phyloP scores from a whole-genome alignment of 2,888 invertebrate genomes.

The Gasteruption jaculator region DNA sequence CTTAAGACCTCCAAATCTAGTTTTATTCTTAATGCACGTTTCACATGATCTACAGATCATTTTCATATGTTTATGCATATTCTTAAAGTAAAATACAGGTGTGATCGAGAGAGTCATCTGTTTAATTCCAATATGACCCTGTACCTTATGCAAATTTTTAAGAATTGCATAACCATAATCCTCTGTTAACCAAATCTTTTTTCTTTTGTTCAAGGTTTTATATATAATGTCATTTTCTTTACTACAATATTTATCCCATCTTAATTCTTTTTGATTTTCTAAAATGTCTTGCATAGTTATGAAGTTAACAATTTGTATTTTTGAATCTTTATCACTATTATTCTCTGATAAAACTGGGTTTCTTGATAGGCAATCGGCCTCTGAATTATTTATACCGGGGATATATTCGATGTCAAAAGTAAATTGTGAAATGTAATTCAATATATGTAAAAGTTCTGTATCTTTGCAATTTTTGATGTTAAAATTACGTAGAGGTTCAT shows the following conservation, averaged over 20 bases:
- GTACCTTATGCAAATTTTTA: conserved; percentile 17
- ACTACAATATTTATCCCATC: conserved; percentile 17
- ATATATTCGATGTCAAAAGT: conserved; percentile 24
- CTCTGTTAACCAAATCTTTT: conserved; percentile 23
- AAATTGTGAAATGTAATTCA: conserved; percentile 26
- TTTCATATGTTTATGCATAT: conserved; percentile 22
- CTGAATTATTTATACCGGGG: conserved; percentile 19
- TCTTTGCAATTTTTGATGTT: conserved; percentile 26
- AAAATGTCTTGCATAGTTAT: conserved; percentile 15
- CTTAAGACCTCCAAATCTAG: conserved; percentile 24
- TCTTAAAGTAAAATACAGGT: conserved; percentile 19
- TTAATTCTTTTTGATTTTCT: conserved; percentile 19
- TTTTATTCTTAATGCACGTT: conserved; percentile 33
- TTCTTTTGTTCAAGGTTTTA: conserved; percentile 20
- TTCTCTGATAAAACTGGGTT: conserved; percentile 20
- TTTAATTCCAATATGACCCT: conserved; percentile 23
- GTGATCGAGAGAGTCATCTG: conserved; percentile 18
- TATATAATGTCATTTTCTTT: conserved; percentile 21
- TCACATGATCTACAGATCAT: conserved; percentile 23
- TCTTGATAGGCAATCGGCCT: conserved; percentile 23
- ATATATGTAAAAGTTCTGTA: conserved; percentile 18
- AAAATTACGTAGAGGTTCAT: conserved; percentile 24
- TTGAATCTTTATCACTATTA: conserved; percentile 13
- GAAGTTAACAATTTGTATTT: conserved; percentile 18
- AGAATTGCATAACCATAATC: conserved; percentile 20